Evolutionary conservation across 2,888 invertebrate species (phyloP), one percentile per base, ranked within the genome.

Genomic region (Thelaira solivaga): DNA sequence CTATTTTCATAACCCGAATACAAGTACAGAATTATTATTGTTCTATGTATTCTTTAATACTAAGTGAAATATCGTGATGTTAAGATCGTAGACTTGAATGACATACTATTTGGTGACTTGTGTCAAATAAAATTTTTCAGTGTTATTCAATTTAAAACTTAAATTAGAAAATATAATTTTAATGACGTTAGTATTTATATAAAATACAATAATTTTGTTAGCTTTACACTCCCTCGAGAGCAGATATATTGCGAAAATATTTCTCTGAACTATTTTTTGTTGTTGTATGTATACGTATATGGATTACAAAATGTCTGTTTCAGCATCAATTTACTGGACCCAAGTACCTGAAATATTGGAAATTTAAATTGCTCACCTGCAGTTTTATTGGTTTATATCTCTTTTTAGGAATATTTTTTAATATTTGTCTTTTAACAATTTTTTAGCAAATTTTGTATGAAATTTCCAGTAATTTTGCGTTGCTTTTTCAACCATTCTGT

Each of bases 301-400:
- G 43, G 41, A 62, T 62, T 51, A 71, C 43, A 39, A 61, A 71
- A 55, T 57, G 29, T 72, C 29, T 72, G 64, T 72, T 72, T 72
- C 72, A 72, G 72, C 55, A 51, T 36, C 10, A 61, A 13, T 26
- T 36, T 22, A 45, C 24, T 72, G 72, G 72, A 72, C 45, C 64
- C 43, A 45, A 51, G 18, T 45, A 55, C 36, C 43, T 34, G 24
- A 45, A 43, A 34, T 18, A 36, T 26, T 36, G 36, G 55, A 55
- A 36, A 72, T 22, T 69, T 71, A 26, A 16, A 36, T 16, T 20
- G 6, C 22, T 51, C 4, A 5, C 13, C 24, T 29, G 18, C 29
- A 13, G 11, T 43, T 43, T 16, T 20, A 55, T 43, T 51, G 51
- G 18, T 55, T n/a, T n/a, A 16, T 47, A 69, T 69, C 59, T 39